Evolutionary conservation across 2,888 invertebrate species (phyloP).

Genomic region (Brenthis ino): DNA sequence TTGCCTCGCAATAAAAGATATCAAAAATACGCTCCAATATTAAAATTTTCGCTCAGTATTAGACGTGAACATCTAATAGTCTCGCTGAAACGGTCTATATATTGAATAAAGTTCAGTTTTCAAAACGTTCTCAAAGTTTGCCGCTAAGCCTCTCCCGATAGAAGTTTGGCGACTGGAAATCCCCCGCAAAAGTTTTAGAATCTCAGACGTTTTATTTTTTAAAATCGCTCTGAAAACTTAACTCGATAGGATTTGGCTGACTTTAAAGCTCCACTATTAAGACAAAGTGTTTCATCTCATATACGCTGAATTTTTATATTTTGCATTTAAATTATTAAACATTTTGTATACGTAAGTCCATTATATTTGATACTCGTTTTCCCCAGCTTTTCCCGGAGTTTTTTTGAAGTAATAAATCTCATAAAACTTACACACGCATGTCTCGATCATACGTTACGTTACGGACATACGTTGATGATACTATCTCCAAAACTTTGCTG

Average conservation of each 20-base stretch:
- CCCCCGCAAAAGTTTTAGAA: conserved; percentile 58
- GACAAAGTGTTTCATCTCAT: conserved; percentile 28
- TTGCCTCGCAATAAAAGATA: conserved; percentile 1
- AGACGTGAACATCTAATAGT: conserved; percentile 48
- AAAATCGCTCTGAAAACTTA: conserved; percentile 50
- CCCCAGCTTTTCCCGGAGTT: background rate
- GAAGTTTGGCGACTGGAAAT: conserved; percentile 56
- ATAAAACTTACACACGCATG: too few species aligned
- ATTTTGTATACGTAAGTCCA: background rate
- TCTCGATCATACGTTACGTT: too few species aligned
- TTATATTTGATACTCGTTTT: background rate
- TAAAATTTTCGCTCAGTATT: conserved; percentile 28
- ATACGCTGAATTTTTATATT: background rate
- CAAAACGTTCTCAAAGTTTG: conserved; percentile 50
- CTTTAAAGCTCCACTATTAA: conserved; percentile 35
- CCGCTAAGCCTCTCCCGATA: conserved; percentile 58
- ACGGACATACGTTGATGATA: too few species aligned
- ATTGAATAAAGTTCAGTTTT: conserved; percentile 61
- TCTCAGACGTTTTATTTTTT: conserved; percentile 65
- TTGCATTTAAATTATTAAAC: background rate
- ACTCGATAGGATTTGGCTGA: conserved; percentile 35
- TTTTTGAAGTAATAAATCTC: too few species aligned
- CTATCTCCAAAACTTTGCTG: too few species aligned
- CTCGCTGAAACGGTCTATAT: conserved; percentile 47
- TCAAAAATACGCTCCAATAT: conserved; percentile 13